Evolutionary conservation across 2,797 vertebrate species (phyloP), one percentile per base, ranked within the genome.

Genomic region (Syngnathus acus): DNA sequence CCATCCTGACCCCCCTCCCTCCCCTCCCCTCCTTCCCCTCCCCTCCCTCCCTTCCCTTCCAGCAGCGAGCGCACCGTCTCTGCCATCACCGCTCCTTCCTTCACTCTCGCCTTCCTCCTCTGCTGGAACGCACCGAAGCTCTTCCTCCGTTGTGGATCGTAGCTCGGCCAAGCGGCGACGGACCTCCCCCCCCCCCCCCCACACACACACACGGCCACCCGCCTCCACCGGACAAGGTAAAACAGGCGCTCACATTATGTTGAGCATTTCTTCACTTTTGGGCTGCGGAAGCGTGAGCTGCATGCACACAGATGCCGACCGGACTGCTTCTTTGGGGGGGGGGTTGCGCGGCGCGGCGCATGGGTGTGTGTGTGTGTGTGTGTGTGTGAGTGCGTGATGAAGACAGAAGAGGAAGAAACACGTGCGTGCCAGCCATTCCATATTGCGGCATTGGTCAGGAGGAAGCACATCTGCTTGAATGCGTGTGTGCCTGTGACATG

Each of bases 101-200:
- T 42, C 60, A 62, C 60, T 62, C 60, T 45, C 60, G 14, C 40
- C 60, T 45, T 45, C 60, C 40, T 45, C 40, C 60, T 43, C 60
- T 43, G 60, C 60, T 45, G 60, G 60, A 62, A 62, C 60, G 60
- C 60, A 62, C 21, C 60, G 60, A 62, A 26, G 17, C 60, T 45
- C 19, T 14, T 26, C 11, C 13, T 23, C 40, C 54, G 54, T 16
- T 57, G 11, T 62, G 60, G 60, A 62, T 62, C 60, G 40, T 62
- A 62, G 13, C 6, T 39, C 26, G 54, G 4, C 40, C 4, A 16
- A 43, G 10, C 40, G 40, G 37, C 26, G 60, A 62, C 59, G 39
- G 57, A 42, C n/a, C 39, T n/a, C 11, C 16, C 53, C 14, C 23
- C 21, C 23, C 5, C 4, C 3, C 23, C 10, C n/a, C 53, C 53